Percentiles rank a stretch among this genome's conserved stretches.
These are phyloP conservation scores for Ryuthela nishihirai DNA, from an alignment of 2,888 invertebrate genomes.

Conservation along the genomic window DNA sequence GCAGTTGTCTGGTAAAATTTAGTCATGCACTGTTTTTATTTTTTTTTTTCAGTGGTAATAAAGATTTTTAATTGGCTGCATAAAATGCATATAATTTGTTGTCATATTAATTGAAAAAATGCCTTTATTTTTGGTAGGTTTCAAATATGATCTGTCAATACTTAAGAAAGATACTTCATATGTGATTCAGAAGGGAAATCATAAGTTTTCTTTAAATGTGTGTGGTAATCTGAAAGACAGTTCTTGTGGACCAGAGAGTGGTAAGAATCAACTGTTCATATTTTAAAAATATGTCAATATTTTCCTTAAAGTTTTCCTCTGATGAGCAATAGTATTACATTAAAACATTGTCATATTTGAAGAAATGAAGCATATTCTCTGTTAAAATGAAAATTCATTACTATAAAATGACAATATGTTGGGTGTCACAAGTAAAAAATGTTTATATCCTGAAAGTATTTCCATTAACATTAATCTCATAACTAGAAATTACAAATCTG, in stretches of 20 bases:
- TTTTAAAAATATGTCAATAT: not conserved
- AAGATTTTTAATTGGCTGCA: too few relatives aligned
- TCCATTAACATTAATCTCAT: too few relatives aligned
- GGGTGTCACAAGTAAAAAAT: too few relatives aligned
- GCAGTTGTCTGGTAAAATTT: too few relatives aligned
- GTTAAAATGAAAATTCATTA: too few relatives aligned
- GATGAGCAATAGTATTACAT: not conserved
- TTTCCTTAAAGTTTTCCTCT: constrained; percentile 7
- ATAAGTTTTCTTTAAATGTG: constrained; percentile 45
- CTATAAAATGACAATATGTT: too few relatives aligned
- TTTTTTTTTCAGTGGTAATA: too few relatives aligned
- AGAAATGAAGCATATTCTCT: too few relatives aligned
- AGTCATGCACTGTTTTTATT: too few relatives aligned
- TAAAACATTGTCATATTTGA: not conserved
- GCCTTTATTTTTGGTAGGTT: constrained; percentile 40
- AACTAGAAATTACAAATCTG: too few relatives aligned
- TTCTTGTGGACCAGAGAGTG: constrained; percentile 25
- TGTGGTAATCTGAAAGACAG: constrained; percentile 43
- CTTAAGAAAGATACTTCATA: constrained; percentile 41
- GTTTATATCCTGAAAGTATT: too few relatives aligned
- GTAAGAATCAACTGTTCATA: not conserved
- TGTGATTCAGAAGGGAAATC: constrained; percentile 38
- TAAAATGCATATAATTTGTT: not conserved
- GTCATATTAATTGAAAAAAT: constrained; percentile 7
- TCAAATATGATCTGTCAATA: constrained; percentile 44